These are phyloP conservation scores for Coendou prehensilis DNA, from an alignment of 2,797 vertebrate genomes.

Conservation along the genomic window DNA sequence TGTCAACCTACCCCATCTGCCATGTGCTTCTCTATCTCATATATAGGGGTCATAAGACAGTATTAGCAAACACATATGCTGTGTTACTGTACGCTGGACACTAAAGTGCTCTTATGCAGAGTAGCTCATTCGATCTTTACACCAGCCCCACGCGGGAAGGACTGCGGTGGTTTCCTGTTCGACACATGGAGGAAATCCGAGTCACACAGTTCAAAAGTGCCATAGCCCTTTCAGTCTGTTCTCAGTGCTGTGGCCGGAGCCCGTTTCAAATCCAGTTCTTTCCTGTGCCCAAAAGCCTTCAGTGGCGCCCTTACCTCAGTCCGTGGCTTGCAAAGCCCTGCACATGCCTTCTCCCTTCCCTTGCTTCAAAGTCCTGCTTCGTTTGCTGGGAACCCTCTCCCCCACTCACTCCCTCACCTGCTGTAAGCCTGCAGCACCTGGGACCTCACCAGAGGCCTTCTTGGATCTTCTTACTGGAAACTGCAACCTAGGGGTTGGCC, in stretches of 20 bases:
- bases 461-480: background rate
- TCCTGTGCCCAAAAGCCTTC: background rate
- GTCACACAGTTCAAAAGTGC: background rate
- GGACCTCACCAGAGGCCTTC: background rate
- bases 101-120: background rate
- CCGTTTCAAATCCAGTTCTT: background rate
- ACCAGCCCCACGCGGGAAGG: background rate
- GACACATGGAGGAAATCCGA: background rate
- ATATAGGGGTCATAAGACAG: background rate
- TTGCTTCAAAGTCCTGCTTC: background rate
- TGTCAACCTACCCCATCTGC: background rate
- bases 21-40: background rate
- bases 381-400: background rate
- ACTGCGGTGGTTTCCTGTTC: background rate
- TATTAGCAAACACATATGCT: background rate
- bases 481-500: background rate
- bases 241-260: background rate
- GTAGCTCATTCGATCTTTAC: background rate
- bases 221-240: background rate
- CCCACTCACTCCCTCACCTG: background rate
- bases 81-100: background rate
- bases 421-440: background rate
- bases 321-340: background rate
- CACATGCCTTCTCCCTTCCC: background rate
- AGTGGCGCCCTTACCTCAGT: background rate